Evolutionary conservation across 2,113 vertebrate species (phyloP).

Genomic region (Balaeniceps rex): DNA sequence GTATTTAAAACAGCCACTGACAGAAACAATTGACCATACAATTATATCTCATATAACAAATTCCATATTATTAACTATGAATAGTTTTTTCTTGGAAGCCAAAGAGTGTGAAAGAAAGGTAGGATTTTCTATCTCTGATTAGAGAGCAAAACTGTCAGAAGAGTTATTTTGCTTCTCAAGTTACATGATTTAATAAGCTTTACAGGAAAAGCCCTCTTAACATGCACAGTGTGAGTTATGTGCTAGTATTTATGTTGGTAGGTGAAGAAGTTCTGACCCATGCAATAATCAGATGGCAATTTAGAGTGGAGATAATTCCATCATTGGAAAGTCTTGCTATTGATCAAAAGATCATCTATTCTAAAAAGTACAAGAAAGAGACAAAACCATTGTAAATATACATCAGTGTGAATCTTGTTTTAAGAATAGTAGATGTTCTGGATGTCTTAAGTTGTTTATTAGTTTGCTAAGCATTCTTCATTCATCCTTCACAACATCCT

Average conservation of each 20-base stretch:
- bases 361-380: not conserved
- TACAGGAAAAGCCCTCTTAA: not conserved
- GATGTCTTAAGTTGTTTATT: not conserved
- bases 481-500: not conserved
- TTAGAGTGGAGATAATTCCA: not conserved
- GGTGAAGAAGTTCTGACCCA: not conserved
- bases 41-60: not conserved
- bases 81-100: not conserved
- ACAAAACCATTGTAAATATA: not conserved
- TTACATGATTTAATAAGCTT: not conserved
- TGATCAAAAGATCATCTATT: not conserved
- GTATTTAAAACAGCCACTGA: not conserved
- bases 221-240: not conserved
- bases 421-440: not conserved
- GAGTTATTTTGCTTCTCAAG: not conserved
- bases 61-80: not conserved
- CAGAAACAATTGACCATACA: not conserved
- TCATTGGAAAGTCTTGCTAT: not conserved
- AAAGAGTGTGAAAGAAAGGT: not conserved
- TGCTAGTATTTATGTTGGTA: not conserved
- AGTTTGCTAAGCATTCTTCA: not conserved
- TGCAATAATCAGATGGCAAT: not conserved
- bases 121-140: not conserved
- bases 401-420: not conserved
- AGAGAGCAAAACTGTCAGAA: not conserved